Percentiles rank a stretch among this genome's conserved stretches.
phyloP scores from a whole-genome alignment of 1,140 invertebrate species.

The Plutomurus gul region DNA sequence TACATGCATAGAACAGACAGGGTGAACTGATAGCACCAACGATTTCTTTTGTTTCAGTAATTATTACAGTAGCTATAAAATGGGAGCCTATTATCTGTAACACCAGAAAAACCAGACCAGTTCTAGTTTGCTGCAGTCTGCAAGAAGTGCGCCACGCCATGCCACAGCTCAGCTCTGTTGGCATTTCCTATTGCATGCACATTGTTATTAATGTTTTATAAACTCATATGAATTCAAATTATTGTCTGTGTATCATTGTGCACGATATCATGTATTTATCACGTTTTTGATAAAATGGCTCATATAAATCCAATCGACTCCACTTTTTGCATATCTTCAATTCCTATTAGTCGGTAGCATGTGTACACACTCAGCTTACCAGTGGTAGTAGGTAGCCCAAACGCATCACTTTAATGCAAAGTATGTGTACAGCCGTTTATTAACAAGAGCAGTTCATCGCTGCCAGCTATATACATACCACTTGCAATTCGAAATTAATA shows the following conservation, averaged over 20 bases:
- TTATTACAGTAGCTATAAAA: neutral
- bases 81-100: neutral
- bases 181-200: conserved; percentile 17
- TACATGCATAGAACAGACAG: neutral
- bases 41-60: conserved; percentile 14
- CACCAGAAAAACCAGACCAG: conserved; percentile 12
- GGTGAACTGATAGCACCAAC: too few species aligned
- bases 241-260: neutral
- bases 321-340: neutral
- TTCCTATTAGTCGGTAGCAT: neutral
- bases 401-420: too few species aligned
- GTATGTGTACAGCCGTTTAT: too few species aligned
- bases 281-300: conserved; percentile 1
- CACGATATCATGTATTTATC: conserved; percentile 21
- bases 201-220: neutral
- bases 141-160: conserved; percentile 20
- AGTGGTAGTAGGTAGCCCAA: too few species aligned
- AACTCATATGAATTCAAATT: conserved; percentile 7
- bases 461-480: too few species aligned
- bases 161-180: conserved; percentile 3
- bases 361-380: neutral
- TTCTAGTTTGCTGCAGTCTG: conserved; percentile 23
- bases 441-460: too few species aligned
- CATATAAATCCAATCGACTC: conserved; percentile 1
- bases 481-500: too few species aligned